Evolutionary conservation across 2,888 invertebrate species (phyloP).

Genomic region (Gari tellinella): DNA sequence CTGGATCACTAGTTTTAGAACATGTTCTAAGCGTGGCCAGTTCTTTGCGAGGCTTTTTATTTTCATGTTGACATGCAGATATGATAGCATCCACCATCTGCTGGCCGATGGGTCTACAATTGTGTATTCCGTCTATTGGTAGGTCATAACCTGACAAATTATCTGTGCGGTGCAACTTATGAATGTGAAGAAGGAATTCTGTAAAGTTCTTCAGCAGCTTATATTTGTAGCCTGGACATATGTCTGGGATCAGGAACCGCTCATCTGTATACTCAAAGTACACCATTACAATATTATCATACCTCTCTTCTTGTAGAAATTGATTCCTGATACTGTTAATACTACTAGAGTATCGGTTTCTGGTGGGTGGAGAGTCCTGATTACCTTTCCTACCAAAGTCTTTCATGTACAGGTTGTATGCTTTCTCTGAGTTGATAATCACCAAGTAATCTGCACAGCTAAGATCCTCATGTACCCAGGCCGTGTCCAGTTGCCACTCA

Average conservation of each 20-base stretch:
- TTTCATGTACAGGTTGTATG: conserved; percentile 31
- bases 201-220: conserved; percentile 57
- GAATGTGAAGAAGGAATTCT: conserved; percentile 56
- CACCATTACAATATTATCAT: conserved; percentile 57
- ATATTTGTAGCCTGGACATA: conserved; percentile 56
- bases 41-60: conserved; percentile 40
- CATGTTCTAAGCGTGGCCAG: conserved; percentile 24
- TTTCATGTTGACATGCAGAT: conserved; percentile 24
- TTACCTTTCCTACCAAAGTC: not conserved
- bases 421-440: conserved; percentile 53
- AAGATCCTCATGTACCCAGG: conserved; percentile 56
- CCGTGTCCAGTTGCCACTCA: conserved; percentile 43
- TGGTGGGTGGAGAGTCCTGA: not conserved
- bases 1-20: conserved; percentile 37
- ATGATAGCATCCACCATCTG: conserved; percentile 35
- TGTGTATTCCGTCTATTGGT: conserved; percentile 47
- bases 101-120: conserved; percentile 34
- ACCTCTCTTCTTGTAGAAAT: conserved; percentile 45
- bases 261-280: conserved; percentile 57
- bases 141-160: conserved; percentile 46
- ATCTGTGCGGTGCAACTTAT: conserved; percentile 49
- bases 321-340: conserved; percentile 50
- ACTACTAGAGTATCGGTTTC: conserved; percentile 20
- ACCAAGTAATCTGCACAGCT: conserved; percentile 48
- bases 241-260: conserved; percentile 43